A percentile compares a stretch with the other conserved stretches of the same genome.
These are phyloP conservation scores for Ctenomys sociabilis DNA, from an alignment of 2,113 vertebrate genomes.

Conservation along the genomic window DNA sequence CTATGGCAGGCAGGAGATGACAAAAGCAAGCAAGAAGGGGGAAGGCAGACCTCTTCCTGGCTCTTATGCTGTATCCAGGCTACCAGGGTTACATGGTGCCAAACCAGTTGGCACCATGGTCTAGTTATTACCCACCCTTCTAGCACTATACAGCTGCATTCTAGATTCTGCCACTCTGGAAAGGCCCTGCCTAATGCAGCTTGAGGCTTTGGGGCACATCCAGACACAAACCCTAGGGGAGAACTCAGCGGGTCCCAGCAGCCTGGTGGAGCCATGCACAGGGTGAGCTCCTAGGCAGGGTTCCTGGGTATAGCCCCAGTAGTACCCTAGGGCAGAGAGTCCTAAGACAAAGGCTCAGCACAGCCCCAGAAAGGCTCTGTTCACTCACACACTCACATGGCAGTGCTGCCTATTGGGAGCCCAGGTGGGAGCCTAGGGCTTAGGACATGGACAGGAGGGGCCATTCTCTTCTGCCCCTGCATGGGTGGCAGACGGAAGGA, in stretches of 20 bases:
- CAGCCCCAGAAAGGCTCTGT: slow-evolving; percentile 25
- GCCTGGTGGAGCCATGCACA: background rate
- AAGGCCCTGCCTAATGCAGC: no score
- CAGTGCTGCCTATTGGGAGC: background rate
- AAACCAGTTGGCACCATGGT: background rate
- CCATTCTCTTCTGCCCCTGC: background rate
- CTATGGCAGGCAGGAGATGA: no score
- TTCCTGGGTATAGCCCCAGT: background rate
- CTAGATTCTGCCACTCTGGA: background rate
- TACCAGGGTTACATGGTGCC: background rate
- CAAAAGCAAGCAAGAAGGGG: background rate
- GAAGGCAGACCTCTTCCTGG: background rate
- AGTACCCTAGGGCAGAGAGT: slow-evolving; percentile 2
- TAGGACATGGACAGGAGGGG: slow-evolving; percentile 6
- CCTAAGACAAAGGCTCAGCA: background rate
- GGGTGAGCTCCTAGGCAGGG: background rate
- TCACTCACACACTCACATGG: background rate
- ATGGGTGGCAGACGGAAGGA: background rate
- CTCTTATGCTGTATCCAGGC: background rate
- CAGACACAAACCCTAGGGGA: background rate
- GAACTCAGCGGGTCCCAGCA: background rate
- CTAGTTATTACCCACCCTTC: background rate
- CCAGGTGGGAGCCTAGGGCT: background rate
- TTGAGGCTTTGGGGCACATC: background rate
- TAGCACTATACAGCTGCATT: background rate